A percentile compares a stretch with the other conserved stretches of the same genome.
These are phyloP conservation scores for Drosophila rufa DNA, from an alignment of 1,140 invertebrate species.

Conservation along the genomic window DNA sequence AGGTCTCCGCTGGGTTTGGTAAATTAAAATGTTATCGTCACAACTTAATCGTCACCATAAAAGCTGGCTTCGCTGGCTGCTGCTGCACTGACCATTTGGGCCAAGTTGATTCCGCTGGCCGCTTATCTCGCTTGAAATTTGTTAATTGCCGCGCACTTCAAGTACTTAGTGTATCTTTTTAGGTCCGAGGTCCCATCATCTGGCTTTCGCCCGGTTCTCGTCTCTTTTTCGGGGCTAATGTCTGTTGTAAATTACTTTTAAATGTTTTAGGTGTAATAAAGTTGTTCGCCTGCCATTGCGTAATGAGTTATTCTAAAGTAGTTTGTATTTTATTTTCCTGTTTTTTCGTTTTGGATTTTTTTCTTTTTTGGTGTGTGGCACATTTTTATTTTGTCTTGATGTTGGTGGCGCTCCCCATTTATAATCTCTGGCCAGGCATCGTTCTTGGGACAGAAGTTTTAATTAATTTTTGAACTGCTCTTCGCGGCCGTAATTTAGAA, in stretches of 20 bases:
- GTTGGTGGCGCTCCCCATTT: slow-evolving; percentile 28
- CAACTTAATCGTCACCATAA: slow-evolving; percentile 77
- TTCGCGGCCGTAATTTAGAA: slow-evolving; percentile 33
- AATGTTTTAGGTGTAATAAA: slow-evolving; percentile 78
- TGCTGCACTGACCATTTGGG: slow-evolving; percentile 51
- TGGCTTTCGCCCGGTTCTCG: slow-evolving; percentile 35
- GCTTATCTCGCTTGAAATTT: slow-evolving; percentile 75
- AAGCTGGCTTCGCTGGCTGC: slow-evolving; percentile 35
- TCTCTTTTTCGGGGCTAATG: slow-evolving; percentile 61
- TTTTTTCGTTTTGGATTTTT: slow-evolving; percentile 1
- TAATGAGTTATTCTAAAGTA: slow-evolving; percentile 76
- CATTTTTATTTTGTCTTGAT: slow-evolving; percentile 14
- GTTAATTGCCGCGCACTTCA: slow-evolving; percentile 82
- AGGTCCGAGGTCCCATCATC: slow-evolving; percentile 51
- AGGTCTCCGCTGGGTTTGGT: slow-evolving; percentile 55
- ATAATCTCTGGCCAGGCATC: slow-evolving; percentile 53
- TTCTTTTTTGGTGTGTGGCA: slow-evolving; percentile 46
- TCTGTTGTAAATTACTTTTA: slow-evolving; percentile 78
- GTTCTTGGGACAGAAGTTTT: slow-evolving; percentile 58
- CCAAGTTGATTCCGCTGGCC: slow-evolving; percentile 59
- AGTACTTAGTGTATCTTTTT: slow-evolving; percentile 78
- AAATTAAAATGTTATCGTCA: slow-evolving; percentile 82
- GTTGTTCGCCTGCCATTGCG: slow-evolving; percentile 71
- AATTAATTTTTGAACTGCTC: slow-evolving; percentile 61
- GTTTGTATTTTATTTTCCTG: slow-evolving; percentile 37